Percentiles rank a stretch among this genome's conserved stretches.
phyloP scores from a whole-genome alignment of 1,140 invertebrate genomes.

The Drosophila repleta region DNA sequence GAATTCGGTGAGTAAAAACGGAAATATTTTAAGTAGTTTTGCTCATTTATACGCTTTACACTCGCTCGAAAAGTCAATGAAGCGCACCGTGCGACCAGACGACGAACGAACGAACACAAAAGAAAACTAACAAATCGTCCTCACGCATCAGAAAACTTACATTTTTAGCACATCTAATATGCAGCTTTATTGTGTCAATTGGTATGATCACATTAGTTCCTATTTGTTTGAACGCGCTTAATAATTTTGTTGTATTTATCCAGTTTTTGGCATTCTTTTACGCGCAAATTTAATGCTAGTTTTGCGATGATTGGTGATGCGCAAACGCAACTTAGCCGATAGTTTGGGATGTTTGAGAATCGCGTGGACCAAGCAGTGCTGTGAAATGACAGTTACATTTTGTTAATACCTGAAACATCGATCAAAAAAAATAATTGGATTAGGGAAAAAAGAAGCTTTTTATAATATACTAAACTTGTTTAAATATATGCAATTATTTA shows the following conservation, averaged over 20 bases:
- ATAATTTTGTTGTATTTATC: conserved; percentile 32
- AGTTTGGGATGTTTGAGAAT: conserved; percentile 24
- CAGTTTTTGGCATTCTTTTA: conserved; percentile 59
- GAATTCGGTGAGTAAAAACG: background rate
- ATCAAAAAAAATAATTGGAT: background rate
- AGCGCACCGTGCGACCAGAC: conserved; percentile 70
- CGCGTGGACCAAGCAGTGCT: conserved; percentile 47
- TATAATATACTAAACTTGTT: no score
- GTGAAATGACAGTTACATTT: background rate
- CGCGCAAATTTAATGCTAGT: conserved; percentile 63
- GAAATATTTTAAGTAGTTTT: conserved; percentile 17
- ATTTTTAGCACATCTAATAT: conserved; percentile 25
- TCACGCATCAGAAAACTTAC: conserved; percentile 40
- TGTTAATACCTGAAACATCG: no score
- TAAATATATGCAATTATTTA: no score
- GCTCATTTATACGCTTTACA: conserved; percentile 24
- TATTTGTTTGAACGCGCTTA: conserved; percentile 23
- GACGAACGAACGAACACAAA: conserved; percentile 65
- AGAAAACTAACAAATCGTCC: conserved; percentile 61
- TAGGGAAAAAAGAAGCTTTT: no score
- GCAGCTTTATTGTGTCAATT: background rate
- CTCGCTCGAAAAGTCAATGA: conserved; percentile 73
- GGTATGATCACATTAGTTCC: conserved; percentile 17
- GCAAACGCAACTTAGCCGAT: conserved; percentile 20
- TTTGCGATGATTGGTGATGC: conserved; percentile 45